Base-by-base conservation (phyloP, 2,888 invertebrate species). In the Ellobium chinense region DNA sequence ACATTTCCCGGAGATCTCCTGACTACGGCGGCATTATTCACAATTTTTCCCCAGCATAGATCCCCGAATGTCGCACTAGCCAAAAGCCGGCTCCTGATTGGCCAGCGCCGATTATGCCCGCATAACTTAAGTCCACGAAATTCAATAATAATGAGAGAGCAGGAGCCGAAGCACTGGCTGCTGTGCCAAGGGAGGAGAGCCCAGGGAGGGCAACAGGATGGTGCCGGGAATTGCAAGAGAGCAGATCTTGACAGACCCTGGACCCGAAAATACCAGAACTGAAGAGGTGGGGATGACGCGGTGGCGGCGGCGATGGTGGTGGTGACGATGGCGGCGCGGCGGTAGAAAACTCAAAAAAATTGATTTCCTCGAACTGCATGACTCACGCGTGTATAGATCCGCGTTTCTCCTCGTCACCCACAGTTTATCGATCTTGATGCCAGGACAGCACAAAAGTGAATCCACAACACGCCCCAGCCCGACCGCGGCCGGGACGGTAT, bases 51-150 rank as follows among this genome's bases (percentile, higher is more conserved):
- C n/a, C n/a, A n/a, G n/a, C n/a, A n/a, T n/a, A n/a, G n/a, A n/a
- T n/a, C n/a, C 36, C 60, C 29, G 39, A 73, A 24, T 27, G 27
- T 74, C 62, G 74, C 29, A 74, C 39, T 74, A 46, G n/a, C 29
- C 39, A 14, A 36, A 65, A 31, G 37, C 5, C 54, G 65, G 62
- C 46, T 46, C 29, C 24, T 54, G 65, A 75, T 65, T 75, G 75
- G 75, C 39, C 46, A 39, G 24, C n/a, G 54, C 21, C n/a, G 63
- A 63, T 75, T 63, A 75, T 63, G 65, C 54, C 63, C 65, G 75
- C 75, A 75, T 75, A 75, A 75, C 75, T 75, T 75, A 75, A 62
- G 39, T 37, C 65, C 34, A 24, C 36, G 37, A 60, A 24, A 73
- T 73, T 60, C 73, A 73, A 62, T 60, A 62, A 58, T 60, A 37